Base-by-base conservation (phyloP, 2,888 invertebrate genomes). In the Carpatolechia fugitivella region DNA sequence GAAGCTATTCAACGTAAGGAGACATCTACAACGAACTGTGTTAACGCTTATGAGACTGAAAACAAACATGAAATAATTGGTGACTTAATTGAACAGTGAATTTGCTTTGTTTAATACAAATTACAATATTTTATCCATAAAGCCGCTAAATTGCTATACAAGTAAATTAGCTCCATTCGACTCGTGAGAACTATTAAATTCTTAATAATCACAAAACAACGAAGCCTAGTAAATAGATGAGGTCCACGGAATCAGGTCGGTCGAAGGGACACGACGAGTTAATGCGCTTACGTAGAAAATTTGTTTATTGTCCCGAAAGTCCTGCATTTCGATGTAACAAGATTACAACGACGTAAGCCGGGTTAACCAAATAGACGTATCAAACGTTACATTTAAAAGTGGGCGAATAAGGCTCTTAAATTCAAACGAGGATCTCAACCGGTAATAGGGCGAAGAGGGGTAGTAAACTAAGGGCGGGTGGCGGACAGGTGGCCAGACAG, bases 401-500 rank as follows among this genome's bases (percentile, higher is more conserved):
- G 29, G 18, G 24, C 31, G 16, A 6, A 36, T 18, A 7, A 35
- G 10, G 18, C 18, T n/a, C 14, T 38, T 16, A 30, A 40, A 52
- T 52, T 41, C n/a, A 40, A 40, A 8, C 20, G 51, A 29, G 29
- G 29, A 24, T 38, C 24, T 50, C n/a, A 41, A 38, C 35, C 13
- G 30, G 40, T 49, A 18, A 35, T 35, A 41, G 60, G 65, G 62
- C 44, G 56, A 49, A 62, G 63, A 65, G 68, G 69, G 60, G 41
- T 53, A 56, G 63, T 10, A 18, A 41, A 54, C 2, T 20, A 3
- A 6, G 55, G 55, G 57, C 56, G 61, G 62, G 59, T 59, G 52
- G 55, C 47, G 29, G 60, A 60, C 70, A 68, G 71, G 68, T 69
- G 58, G 47, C 20, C 41, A 53, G 60, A 64, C 81, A 82, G 80